A percentile compares a stretch with the other conserved stretches of the same genome.
Conservation (phyloP, 2,888 invertebrate species). For the Eumacrocentrus americanus region DNA sequence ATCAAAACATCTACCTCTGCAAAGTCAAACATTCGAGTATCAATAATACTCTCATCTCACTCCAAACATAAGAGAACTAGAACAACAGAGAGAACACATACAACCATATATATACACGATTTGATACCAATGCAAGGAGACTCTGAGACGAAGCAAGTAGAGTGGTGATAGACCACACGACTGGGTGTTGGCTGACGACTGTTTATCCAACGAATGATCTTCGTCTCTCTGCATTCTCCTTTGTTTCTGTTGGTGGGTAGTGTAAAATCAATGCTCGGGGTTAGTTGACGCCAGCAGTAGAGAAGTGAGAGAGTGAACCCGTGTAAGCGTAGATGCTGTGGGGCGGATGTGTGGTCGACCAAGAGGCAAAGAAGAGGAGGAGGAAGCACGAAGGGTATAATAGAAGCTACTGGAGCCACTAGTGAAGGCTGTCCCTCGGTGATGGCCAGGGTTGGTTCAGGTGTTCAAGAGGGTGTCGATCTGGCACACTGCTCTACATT, state of each 20-base stretch:
- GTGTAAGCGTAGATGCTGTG: too few species aligned
- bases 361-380: too few species aligned
- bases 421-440: too few species aligned
- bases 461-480: conserved; percentile 52
- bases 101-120: neutral
- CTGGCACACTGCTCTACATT: conserved; percentile 58
- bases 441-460: too few species aligned
- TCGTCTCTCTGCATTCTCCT: conserved; percentile 9
- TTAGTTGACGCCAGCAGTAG: too few species aligned
- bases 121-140: conserved; percentile 2
- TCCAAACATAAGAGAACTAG: neutral
- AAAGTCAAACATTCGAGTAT: neutral
- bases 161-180: conserved; percentile 12
- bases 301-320: too few species aligned
- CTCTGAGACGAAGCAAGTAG: neutral
- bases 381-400: too few species aligned
- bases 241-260: conserved; percentile 4
- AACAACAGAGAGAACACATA: neutral
- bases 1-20: neutral
- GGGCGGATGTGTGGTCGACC: too few species aligned
- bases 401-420: too few species aligned
- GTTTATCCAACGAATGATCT: conserved; percentile 20
- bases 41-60: too few species aligned
- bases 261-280: conserved; percentile 29
- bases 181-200: conserved; percentile 25